Evolutionary conservation across 2,113 vertebrate genomes (phyloP).

Genomic region (Nematolebias whitei): DNA sequence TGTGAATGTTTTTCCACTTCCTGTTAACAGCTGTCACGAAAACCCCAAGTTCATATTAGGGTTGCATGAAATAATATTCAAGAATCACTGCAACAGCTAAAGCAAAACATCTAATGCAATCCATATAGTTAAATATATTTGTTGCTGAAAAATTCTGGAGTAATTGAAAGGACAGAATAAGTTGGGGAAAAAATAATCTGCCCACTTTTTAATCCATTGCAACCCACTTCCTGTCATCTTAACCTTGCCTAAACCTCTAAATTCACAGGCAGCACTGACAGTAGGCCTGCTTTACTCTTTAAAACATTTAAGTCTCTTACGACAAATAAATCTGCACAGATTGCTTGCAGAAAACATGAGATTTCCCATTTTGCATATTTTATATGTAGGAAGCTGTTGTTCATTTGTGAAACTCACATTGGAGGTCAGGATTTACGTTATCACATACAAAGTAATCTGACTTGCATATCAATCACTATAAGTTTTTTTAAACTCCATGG

Average conservation of each 20-base stretch:
- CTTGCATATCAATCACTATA: conserved; percentile 1
- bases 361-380: conserved; percentile 28
- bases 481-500: background rate
- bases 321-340: conserved; percentile 6
- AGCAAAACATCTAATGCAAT: background rate
- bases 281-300: conserved; percentile 33
- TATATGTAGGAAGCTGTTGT: background rate
- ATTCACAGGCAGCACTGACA: conserved; percentile 27
- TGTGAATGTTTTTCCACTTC: background rate
- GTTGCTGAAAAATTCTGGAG: background rate
- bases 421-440: background rate
- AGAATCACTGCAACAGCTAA: background rate
- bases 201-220: conserved; percentile 47
- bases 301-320: conserved; percentile 21
- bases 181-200: conserved; percentile 28
- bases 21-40: background rate
- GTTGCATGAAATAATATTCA: too few relatives aligned
- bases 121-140: conserved; percentile 7
- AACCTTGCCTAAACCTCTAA: conserved; percentile 33
- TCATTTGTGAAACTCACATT: background rate
- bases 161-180: conserved; percentile 50
- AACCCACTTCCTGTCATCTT: conserved; percentile 42
- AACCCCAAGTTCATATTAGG: background rate
- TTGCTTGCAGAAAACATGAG: background rate
- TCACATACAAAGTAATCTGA: background rate